Evolutionary conservation across 2,797 vertebrate species (phyloP), one percentile per base, ranked within the genome.

Genomic region (Xyrichtys novacula): DNA sequence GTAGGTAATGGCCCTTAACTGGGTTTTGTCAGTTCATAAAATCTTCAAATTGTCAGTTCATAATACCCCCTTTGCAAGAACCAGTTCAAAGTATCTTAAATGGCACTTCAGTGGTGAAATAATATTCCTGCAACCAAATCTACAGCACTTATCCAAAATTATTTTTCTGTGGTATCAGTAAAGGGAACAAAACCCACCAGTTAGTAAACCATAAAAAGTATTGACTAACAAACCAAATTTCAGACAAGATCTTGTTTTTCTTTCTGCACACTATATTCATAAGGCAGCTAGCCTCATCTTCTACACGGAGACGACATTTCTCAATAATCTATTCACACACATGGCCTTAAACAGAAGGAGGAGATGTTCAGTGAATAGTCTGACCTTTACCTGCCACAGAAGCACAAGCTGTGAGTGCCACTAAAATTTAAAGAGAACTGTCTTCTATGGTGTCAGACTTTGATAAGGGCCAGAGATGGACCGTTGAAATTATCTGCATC

Each of bases 1-100:
- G 40, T 23, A 32, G 28, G 42, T 59, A 47, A 74, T 38, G 8
- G 28, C 20, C 8, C 5, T 29, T 20, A 7, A 46, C 65, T 38
- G 15, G 22, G 61, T 67, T 61, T 29, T 8, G 26, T 63, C 26
- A 20, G 25, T 42, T 68, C 42, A 55, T 48, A 29, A 72, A 66
- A 60, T 10, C 36, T 61, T 39, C 3, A 66, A 42, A 64, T 32
- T 48, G 38, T 47, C 58, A 46, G 26, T 38, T 56, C 44, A 25
- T 74, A 40, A 59, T 63, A 60, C n/a, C 1, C 32, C 6, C 16
- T 29, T 25, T 59, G 28, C 23, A 62, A 39, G 5, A 46, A 14
- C 17, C 26, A 22, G 66, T 36, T 53, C 17, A 43, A 54, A 28
- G 16, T 36, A 52, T 20, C 20, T 23, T n/a, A 38, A 32, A 47